Conservation (phyloP, 2,113 vertebrate genomes). For the Odobenus rosmarus region DNA sequence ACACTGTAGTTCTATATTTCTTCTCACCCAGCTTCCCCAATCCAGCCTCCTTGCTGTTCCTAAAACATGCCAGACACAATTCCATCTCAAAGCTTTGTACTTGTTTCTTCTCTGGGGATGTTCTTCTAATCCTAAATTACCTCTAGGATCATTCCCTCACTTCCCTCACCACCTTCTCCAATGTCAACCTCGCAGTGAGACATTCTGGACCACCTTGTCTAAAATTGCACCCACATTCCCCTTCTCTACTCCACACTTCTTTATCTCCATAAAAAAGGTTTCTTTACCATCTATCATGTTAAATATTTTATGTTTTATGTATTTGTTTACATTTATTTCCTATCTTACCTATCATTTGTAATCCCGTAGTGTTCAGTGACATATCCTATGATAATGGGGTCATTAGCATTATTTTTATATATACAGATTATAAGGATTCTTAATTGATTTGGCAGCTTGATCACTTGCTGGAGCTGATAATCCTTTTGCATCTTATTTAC, state of each 20-base stretch:
- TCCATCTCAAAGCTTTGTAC: background rate
- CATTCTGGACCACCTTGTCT: background rate
- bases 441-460: background rate
- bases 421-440: background rate
- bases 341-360: background rate
- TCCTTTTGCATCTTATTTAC: background rate
- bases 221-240: background rate
- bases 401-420: background rate
- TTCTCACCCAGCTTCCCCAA: background rate
- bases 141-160: background rate
- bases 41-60: background rate
- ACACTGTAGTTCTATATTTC: background rate
- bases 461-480: background rate
- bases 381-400: background rate
- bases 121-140: background rate
- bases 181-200: background rate
- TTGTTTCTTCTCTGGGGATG: background rate
- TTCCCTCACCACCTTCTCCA: background rate
- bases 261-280: background rate
- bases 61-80: background rate
- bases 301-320: background rate
- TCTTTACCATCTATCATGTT: background rate
- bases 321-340: background rate
- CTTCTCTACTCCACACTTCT: too few species aligned
- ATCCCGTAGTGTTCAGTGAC: background rate